A percentile compares a stretch with the other conserved stretches of the same genome.
Evolutionary conservation across 2,797 vertebrate species (phyloP).

Genomic region (Notolabrus celidotus): DNA sequence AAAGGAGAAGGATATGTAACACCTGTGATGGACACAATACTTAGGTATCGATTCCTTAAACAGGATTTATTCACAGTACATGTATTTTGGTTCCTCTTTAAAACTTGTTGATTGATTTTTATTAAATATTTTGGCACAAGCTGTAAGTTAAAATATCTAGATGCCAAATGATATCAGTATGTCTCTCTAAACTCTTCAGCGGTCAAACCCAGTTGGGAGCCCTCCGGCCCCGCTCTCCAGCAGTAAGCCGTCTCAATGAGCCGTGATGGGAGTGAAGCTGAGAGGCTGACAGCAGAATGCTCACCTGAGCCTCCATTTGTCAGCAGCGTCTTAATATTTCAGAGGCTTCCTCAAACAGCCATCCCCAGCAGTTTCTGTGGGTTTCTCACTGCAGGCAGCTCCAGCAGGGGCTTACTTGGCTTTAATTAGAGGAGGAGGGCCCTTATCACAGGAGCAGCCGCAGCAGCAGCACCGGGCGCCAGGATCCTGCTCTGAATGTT

Average conservation of each 20-base stretch:
- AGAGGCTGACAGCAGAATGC: conserved; percentile 71
- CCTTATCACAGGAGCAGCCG: conserved; percentile 66
- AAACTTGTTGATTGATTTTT: too few species aligned
- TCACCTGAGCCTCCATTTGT: conserved; percentile 75
- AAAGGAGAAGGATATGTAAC: too few species aligned
- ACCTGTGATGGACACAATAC: too few species aligned
- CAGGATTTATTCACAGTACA: too few species aligned
- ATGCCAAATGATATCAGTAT: conserved; percentile 4
- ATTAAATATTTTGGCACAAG: neutral
- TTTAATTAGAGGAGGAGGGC: conserved; percentile 71
- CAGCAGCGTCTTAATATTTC: conserved; percentile 81
- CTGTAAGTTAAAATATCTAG: neutral
- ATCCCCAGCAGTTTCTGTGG: conserved; percentile 51
- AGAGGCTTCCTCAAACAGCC: conserved; percentile 70
- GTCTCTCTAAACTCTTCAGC: conserved; percentile 28
- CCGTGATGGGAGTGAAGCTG: conserved; percentile 58
- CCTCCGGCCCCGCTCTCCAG: conserved; percentile 27
- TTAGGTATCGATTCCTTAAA: too few species aligned
- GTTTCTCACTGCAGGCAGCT: conserved; percentile 64
- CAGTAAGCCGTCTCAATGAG: conserved; percentile 43
- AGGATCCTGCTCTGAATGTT: conserved; percentile 88
- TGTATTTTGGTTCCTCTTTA: too few species aligned
- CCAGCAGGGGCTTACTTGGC: conserved; percentile 56
- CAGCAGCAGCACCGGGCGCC: conserved; percentile 54
- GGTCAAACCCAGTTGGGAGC: conserved; percentile 24